These are phyloP conservation scores for Palythoa grandis DNA, from an alignment of 92 coral and sea anemone genomes.

Conservation along the genomic window DNA sequence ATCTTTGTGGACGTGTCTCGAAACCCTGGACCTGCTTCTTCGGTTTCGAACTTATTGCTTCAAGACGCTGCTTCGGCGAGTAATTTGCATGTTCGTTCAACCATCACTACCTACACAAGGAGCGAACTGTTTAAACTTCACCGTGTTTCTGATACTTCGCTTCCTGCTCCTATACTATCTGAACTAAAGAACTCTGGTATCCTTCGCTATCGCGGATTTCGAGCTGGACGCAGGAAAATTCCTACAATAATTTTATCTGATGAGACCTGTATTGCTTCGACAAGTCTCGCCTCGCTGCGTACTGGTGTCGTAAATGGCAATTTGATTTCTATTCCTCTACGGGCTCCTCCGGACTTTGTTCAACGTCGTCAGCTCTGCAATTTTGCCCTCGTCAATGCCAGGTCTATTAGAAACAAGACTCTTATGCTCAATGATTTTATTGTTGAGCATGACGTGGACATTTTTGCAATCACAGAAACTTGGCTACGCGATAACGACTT, in stretches of 20 bases:
- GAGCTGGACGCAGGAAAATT: conserved; percentile 36
- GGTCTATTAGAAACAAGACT: background rate
- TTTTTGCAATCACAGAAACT: conserved; percentile 48
- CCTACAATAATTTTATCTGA: conserved; percentile 22
- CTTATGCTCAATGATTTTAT: conserved; percentile 39
- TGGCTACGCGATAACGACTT: conserved; percentile 41
- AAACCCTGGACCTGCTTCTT: no score
- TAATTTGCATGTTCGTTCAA: no score
- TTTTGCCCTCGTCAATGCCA: conserved; percentile 15
- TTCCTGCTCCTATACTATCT: no score
- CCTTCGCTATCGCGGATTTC: background rate
- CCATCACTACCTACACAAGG: no score
- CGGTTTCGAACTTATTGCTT: no score
- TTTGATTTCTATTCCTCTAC: conserved; percentile 18
- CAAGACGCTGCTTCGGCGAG: no score
- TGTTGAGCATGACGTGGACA: conserved; percentile 44
- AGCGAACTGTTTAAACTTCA: no score
- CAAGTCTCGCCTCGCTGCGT: background rate
- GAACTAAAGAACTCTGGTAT: conserved; percentile 28
- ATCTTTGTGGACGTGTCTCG: no score
- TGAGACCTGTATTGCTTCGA: background rate
- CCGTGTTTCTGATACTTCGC: no score
- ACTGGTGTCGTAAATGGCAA: background rate
- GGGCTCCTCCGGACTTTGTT: conserved; percentile 41
- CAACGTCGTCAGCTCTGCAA: conserved; percentile 34